phyloP scores from a whole-genome alignment of 2,797 vertebrate genomes.

The Diglossa cyanea region DNA sequence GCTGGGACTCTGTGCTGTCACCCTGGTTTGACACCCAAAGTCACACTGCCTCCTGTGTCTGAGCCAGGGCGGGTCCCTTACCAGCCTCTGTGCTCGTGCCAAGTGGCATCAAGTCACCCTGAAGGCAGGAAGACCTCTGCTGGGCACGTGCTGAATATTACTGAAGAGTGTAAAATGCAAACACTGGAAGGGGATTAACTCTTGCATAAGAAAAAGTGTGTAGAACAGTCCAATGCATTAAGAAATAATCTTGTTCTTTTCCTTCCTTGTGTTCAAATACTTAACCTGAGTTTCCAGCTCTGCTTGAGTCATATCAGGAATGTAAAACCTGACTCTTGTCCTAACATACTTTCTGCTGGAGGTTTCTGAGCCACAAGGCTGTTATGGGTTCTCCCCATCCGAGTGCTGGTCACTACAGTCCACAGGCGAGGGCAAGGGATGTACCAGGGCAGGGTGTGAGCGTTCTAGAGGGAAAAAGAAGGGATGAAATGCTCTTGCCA shows the following conservation, averaged over 20 bases:
- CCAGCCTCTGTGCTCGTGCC: background rate
- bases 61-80: background rate
- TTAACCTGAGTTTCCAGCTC: background rate
- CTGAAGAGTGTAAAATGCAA: background rate
- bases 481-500: background rate
- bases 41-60: no score
- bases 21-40: background rate
- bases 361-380: background rate
- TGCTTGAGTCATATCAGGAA: background rate
- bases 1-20: background rate
- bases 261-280: background rate
- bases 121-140: background rate
- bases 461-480: accelerated
- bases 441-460: background rate
- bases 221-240: background rate
- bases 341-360: background rate
- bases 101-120: background rate
- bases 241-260: background rate
- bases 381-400: background rate
- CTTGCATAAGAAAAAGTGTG: accelerated
- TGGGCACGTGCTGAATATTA: background rate
- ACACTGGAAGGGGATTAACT: background rate
- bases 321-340: background rate
- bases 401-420: background rate
- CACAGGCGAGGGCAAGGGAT: background rate